These are phyloP conservation scores for Nomada fabriciana DNA, from an alignment of 2,888 invertebrate genomes.

Conservation along the genomic window DNA sequence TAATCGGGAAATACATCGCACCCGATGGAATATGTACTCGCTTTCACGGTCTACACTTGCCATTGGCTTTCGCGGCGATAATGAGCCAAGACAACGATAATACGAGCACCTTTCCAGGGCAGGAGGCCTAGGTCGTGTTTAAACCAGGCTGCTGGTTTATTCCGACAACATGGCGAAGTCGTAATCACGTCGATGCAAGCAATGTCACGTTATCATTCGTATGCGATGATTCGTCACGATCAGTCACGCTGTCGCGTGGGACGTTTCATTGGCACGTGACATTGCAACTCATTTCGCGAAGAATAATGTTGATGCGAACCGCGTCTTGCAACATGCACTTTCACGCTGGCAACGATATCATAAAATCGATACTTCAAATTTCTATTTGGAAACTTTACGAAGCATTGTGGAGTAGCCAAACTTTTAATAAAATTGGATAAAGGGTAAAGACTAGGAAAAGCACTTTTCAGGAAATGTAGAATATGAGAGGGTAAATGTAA, in stretches of 20 bases:
- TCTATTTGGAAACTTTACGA: background rate
- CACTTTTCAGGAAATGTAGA: too few relatives aligned
- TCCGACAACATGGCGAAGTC: slow-evolving; percentile 75
- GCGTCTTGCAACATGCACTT: background rate
- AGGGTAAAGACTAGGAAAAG: too few relatives aligned
- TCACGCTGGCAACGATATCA: background rate
- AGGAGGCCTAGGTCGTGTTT: slow-evolving; percentile 78
- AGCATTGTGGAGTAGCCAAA: too few relatives aligned
- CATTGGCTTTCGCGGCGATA: slow-evolving; percentile 43
- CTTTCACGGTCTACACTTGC: slow-evolving; percentile 45
- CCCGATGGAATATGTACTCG: slow-evolving; percentile 29
- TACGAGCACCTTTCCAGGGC: slow-evolving; percentile 73
- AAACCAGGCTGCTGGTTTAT: slow-evolving; percentile 73
- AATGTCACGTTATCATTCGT: slow-evolving; percentile 65
- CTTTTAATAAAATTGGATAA: too few relatives aligned
- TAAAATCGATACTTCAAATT: background rate
- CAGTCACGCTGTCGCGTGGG: slow-evolving; percentile 36
- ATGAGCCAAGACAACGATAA: slow-evolving; percentile 42
- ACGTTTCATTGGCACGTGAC: slow-evolving; percentile 38
- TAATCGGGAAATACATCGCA: slow-evolving; percentile 21
- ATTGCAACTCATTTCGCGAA: slow-evolving; percentile 23
- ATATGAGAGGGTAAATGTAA: too few relatives aligned
- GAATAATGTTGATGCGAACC: background rate
- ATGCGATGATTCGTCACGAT: slow-evolving; percentile 41
- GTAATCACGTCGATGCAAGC: slow-evolving; percentile 62